Evolutionary conservation across 2,113 vertebrate genomes (phyloP), one percentile per base, ranked within the genome.

Genomic region (Colinus virginianus): DNA sequence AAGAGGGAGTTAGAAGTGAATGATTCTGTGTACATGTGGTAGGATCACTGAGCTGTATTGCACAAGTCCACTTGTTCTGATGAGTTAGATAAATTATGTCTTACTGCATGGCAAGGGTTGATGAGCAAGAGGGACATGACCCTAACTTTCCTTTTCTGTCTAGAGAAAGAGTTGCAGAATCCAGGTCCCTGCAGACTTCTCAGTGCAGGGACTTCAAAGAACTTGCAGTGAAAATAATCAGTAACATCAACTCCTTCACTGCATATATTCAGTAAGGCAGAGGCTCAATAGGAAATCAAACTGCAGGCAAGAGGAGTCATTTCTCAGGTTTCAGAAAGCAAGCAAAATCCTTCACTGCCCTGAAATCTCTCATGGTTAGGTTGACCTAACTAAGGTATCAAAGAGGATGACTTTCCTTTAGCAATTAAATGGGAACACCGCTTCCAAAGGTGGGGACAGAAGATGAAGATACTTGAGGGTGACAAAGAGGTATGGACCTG

Each of bases 11-110:
- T 74, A 84, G 77, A 66, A 81, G 38, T 34, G 0, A 2, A 5
- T 0, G 0, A 32, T 82, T 82, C 88, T 84, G 49, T 62, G 15
- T 15, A 80, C 58, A n/a, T 0, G 3, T 0, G 0, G 46, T 75
- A 72, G 61, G 16, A 66, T 46, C 67, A 58, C 49, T 48, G 78
- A 91, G 61, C 28, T 78, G 61, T 26, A 13, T 67, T 78, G 79
- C 8, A 0, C 32, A 67, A 56, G 23, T 64, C n/a, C 34, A 32
- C 38, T 45, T 87, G 1, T 83, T 85, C 18, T 64, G 51, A 17
- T 20, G 26, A 79, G 8, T 56, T 36, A 61, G 14, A 56, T 43
- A 61, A 78, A 51, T 55, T 70, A 68, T 40, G 4, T 76, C 46
- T 88, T 56, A 63, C 15, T 61, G 20, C n/a, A 13, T 55, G 46